Evolutionary conservation across 2,888 invertebrate genomes (phyloP).

Genomic region (Ceriagrion tenellum): DNA sequence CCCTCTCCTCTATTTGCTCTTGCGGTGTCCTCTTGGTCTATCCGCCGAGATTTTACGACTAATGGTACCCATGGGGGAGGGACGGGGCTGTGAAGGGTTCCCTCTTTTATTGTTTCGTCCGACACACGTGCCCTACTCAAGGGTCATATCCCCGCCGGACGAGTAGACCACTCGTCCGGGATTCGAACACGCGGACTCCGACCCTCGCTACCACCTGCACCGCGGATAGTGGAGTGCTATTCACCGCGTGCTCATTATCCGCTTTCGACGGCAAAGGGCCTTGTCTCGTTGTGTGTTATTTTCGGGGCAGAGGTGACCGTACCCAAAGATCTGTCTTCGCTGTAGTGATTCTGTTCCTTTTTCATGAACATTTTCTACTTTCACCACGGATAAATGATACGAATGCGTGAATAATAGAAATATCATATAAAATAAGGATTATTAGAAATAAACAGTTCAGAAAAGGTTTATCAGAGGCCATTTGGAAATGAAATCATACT

Average conservation of each 20-base stretch:
- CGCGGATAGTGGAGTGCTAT: neutral
- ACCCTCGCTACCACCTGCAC: neutral
- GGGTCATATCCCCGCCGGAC: neutral
- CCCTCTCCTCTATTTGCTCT: conserved; percentile 46
- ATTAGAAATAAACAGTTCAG: too few species aligned
- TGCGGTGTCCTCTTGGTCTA: neutral
- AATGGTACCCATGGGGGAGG: neutral
- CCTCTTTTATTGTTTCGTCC: neutral
- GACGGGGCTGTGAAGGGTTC: neutral
- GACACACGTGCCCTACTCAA: neutral
- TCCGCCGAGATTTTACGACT: neutral
- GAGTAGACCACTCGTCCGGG: neutral
- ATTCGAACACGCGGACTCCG: neutral
- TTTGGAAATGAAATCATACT: too few species aligned
- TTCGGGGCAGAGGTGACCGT: too few species aligned
- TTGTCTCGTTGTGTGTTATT: too few species aligned
- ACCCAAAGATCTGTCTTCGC: too few species aligned
- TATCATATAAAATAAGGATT: too few species aligned
- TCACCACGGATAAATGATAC: too few species aligned
- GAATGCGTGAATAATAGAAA: too few species aligned
- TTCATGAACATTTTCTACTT: too few species aligned
- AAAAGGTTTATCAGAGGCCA: too few species aligned
- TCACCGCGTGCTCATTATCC: neutral
- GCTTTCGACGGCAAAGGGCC: too few species aligned
- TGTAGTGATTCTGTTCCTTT: too few species aligned